Base-by-base conservation (phyloP, 2,888 invertebrate species). In the Stenodema calcarata region DNA sequence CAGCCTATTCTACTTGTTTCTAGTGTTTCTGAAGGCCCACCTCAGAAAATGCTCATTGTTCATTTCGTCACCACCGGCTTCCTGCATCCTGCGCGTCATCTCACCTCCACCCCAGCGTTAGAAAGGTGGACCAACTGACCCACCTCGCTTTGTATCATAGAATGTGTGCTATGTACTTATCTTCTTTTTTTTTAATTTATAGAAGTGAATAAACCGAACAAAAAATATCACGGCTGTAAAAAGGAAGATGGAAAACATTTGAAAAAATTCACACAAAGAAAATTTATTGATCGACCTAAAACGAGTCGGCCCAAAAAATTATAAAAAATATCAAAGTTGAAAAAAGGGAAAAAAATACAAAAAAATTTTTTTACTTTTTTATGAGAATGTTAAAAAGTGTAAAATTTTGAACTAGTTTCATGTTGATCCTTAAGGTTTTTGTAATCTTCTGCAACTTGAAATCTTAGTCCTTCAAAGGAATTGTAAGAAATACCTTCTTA, bases 341-440 rank as follows among this genome's bases (percentile, higher is more conserved):
- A 28, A 47, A 62, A n/a, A n/a, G n/a, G 9, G 27, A 11, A 42
- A 78, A 44, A 78, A 78, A 78, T 4, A 50, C 30, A 80, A 80
- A 50, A 47, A 73, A 73, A 73, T 0, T 73, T 47, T 80, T 80
- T 80, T 50, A 23, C 27, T 54, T 80, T 80, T 30, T 50, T 47
- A 28, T 54, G 54, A n/a, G 27, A 78, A 35, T 44, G 41, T 44
- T 75, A 78, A 78, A 50, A 80, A 80, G 54, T 50, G 80, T 80
- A 80, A 80, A 78, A 41, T 78, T 44, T 78, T 23, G 44, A 78
- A 44, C 50, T 80, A 80, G 73, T 73, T 73, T 73, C 73, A 18
- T 73, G 73, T 73, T 73, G 73, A 73, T n/a, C 28, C 18, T 73
- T 16, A 30, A 73, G 27, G 62, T 2, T 2, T 62, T 54, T 62